A percentile compares a stretch with the other conserved stretches of the same genome.
Evolutionary conservation across 2,888 invertebrate genomes (phyloP).

Genomic region (Melanargia galathea): DNA sequence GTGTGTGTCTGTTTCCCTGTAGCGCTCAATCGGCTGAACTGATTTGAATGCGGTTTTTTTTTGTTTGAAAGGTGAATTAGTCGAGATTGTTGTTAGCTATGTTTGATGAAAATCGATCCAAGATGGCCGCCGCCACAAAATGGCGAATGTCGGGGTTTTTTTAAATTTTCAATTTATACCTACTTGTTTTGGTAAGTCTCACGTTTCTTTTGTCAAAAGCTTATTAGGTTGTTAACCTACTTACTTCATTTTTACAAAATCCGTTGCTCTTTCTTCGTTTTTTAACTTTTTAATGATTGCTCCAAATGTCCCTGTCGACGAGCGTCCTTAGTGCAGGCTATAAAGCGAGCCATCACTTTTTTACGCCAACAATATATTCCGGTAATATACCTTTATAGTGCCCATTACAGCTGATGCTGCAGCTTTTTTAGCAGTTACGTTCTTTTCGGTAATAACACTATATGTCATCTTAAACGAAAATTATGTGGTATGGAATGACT

Average conservation of each 20-base stretch:
- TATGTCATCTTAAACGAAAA: background rate
- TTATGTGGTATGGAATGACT: background rate
- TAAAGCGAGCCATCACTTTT: constrained; percentile 25
- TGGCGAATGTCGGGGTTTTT: too few species aligned
- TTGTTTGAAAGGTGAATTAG: too few species aligned
- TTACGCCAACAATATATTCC: constrained; percentile 19
- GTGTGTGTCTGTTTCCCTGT: too few species aligned
- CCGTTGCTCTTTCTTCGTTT: background rate
- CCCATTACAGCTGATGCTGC: constrained; percentile 24
- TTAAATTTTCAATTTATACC: too few species aligned
- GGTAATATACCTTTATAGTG: constrained; percentile 29
- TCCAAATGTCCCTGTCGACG: constrained; percentile 16
- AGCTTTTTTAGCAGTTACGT: constrained; percentile 12
- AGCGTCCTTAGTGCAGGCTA: constrained; percentile 17
- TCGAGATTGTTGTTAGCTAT: too few species aligned
- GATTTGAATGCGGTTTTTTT: too few species aligned
- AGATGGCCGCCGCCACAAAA: too few species aligned
- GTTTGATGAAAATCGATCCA: too few species aligned
- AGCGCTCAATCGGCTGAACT: too few species aligned
- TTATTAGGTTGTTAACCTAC: background rate
- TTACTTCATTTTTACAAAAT: background rate
- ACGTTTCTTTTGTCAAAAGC: too few species aligned
- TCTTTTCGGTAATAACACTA: background rate
- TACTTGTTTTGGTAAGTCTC: too few species aligned
- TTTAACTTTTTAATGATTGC: constrained; percentile 14